A percentile compares a stretch with the other conserved stretches of the same genome.
Conservation (phyloP, 2,888 invertebrate species). For the Apoderus coryli region DNA sequence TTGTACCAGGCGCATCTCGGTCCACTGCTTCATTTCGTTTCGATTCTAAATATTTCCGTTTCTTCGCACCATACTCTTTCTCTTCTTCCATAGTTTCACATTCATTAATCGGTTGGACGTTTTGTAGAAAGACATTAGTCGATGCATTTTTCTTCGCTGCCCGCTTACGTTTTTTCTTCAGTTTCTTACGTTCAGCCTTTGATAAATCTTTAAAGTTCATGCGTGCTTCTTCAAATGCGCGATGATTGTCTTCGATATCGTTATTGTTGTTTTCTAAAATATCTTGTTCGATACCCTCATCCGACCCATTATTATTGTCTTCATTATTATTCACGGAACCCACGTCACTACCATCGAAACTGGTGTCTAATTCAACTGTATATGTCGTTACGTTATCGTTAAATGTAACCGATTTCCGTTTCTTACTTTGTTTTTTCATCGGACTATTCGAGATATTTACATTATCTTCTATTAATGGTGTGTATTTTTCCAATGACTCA, state of each 20-base stretch:
- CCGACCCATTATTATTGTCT: slow-evolving; percentile 19
- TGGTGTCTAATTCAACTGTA: slow-evolving; percentile 24
- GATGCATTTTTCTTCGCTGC: slow-evolving; percentile 19
- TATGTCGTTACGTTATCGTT: slow-evolving; percentile 28
- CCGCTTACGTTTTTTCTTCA: slow-evolving; percentile 26
- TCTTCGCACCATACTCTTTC: slow-evolving; percentile 21
- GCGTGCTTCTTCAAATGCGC: slow-evolving; percentile 25
- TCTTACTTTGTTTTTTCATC: slow-evolving; percentile 25
- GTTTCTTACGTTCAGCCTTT: slow-evolving; percentile 26
- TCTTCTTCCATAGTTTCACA: slow-evolving; percentile 18
- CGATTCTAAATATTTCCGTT: slow-evolving; percentile 23
- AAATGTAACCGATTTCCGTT: slow-evolving; percentile 29
- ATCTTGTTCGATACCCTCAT: slow-evolving; percentile 28
- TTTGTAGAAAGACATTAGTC: slow-evolving; percentile 19
- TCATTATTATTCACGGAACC: slow-evolving; percentile 18
- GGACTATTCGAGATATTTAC: slow-evolving; percentile 17
- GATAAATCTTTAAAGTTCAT: slow-evolving; percentile 25
- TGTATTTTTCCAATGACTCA: slow-evolving; percentile 16
- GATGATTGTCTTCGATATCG: slow-evolving; percentile 21
- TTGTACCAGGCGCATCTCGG: too few relatives aligned
- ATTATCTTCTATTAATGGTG: slow-evolving; percentile 14
- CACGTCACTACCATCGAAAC: slow-evolving; percentile 23
- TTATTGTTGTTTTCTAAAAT: slow-evolving; percentile 22
- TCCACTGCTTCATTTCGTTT: too few relatives aligned
- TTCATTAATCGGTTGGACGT: slow-evolving; percentile 17